Percentiles rank a stretch among this genome's conserved stretches.
phyloP scores from a whole-genome alignment of 2,113 vertebrate genomes.

The Turdus rufiventris region DNA sequence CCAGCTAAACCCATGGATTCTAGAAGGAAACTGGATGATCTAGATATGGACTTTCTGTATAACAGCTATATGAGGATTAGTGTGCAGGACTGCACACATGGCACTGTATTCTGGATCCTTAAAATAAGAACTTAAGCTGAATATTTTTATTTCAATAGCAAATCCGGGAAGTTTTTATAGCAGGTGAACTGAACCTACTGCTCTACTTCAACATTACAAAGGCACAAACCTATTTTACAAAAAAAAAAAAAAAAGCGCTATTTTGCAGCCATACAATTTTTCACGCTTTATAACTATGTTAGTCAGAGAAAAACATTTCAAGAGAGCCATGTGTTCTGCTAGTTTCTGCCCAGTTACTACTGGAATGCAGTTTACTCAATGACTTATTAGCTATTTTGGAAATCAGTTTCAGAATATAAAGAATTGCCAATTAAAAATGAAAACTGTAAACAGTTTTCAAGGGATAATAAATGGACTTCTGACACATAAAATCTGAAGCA shows the following conservation, averaged over 20 bases:
- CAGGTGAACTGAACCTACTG: not conserved
- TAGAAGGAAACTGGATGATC: not conserved
- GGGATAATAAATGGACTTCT: not conserved
- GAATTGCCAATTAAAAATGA: not conserved
- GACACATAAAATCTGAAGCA: not conserved
- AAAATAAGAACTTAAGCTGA: not conserved
- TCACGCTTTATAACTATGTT: not conserved
- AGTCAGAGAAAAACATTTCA: conserved; percentile 5
- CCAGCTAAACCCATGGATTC: not conserved
- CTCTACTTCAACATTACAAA: not conserved
- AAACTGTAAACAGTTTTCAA: not conserved
- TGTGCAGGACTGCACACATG: not conserved
- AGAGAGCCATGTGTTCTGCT: conserved; percentile 32
- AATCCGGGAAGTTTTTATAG: not conserved
- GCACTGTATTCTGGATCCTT: not conserved
- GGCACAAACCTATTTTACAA: not conserved
- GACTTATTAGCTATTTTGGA: not conserved
- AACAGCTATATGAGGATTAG: not conserved
- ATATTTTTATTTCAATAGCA: not conserved
- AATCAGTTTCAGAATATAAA: not conserved
- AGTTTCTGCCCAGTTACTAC: not conserved
- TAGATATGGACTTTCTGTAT: not conserved
- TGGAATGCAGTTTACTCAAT: conserved; percentile 17
- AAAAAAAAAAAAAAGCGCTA: not conserved
- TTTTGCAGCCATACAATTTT: not conserved